Percentiles rank a stretch among this genome's conserved stretches.
These are phyloP conservation scores for Cephonodes hylas DNA, from an alignment of 2,888 invertebrate genomes.

Conservation along the genomic window DNA sequence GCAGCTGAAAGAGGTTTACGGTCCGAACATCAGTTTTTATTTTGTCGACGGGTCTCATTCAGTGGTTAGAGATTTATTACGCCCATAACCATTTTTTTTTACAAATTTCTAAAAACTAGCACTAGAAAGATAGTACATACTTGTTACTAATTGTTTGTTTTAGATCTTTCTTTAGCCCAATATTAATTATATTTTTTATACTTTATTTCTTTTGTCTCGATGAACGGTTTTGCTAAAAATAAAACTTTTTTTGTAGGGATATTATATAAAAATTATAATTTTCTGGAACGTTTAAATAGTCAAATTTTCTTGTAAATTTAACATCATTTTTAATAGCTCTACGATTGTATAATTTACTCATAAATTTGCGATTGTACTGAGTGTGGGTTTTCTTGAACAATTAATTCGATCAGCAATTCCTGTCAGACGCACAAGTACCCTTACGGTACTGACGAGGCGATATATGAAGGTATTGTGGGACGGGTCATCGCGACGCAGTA, in stretches of 20 bases:
- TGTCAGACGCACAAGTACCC: conserved; percentile 36
- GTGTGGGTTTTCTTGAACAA: conserved; percentile 5
- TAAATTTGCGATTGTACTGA: background rate
- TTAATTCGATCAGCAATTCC: conserved; percentile 33
- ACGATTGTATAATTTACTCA: background rate
- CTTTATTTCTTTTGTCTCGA: too few relatives aligned
- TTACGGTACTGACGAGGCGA: conserved; percentile 26
- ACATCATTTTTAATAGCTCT: background rate
- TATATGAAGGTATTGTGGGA: conserved; percentile 26
- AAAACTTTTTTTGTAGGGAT: too few relatives aligned
- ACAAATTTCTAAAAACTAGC: too few relatives aligned
- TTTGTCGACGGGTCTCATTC: background rate
- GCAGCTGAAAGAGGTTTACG: background rate
- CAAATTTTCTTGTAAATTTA: background rate
- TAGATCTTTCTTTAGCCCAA: too few relatives aligned
- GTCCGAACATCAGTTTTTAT: background rate
- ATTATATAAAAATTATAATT: too few relatives aligned
- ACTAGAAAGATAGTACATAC: too few relatives aligned
- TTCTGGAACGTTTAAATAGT: too few relatives aligned
- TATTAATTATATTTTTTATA: too few relatives aligned
- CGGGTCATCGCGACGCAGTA: conserved; percentile 17
- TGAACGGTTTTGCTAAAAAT: too few relatives aligned
- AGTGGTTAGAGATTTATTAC: too few relatives aligned
- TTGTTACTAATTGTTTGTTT: too few relatives aligned
- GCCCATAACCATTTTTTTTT: too few relatives aligned